Evolutionary conservation across 1,140 invertebrate genomes (phyloP), one percentile per base, ranked within the genome.

Genomic region (Drosophila virilis): DNA sequence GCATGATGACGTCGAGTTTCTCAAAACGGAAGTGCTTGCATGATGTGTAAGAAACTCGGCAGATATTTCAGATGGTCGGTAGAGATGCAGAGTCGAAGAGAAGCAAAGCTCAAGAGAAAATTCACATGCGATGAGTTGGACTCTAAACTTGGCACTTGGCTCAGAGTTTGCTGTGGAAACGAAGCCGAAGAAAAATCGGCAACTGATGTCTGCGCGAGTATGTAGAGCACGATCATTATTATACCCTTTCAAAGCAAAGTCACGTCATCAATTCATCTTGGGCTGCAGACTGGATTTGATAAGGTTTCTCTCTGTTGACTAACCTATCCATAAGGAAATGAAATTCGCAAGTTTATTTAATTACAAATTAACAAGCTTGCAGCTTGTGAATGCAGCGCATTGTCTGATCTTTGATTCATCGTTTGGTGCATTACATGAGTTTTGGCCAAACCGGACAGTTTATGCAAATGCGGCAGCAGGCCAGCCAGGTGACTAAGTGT

Each of bases 1-100:
- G 43, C 37, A 22, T 38, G 42, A 51, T 28, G 58, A 32, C 8
- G 45, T 6, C 42, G 50, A 15, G 12, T 38, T 50, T 48, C 22
- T 28, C 22, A 65, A 82, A 86, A 77, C 82, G 82, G 82, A 86
- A 86, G 83, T 88, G 83, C 79, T 86, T 86, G 74, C 52, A 69
- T 66, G 82, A 88, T 86, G 83, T 88, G 83, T 86, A 86, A 86
- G 78, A 85, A 46, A 42, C 38, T 45, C 17, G 33, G 33, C 52
- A 54, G 12, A 9, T 13, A 9, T 45, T 12, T 17, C 42, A 0
- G 28, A 48, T 6, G 7, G 42, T 8, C 15, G 33, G 17, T 0
- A 54, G 6, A 17, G 37, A 9, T 42, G 8, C 32, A 8, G 33
- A n/a, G 46, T 17, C n/a, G 15, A 9, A 40, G 12, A 6, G 10